Evolutionary conservation across 2,113 vertebrate genomes (phyloP).

Genomic region (Caracal caracal): DNA sequence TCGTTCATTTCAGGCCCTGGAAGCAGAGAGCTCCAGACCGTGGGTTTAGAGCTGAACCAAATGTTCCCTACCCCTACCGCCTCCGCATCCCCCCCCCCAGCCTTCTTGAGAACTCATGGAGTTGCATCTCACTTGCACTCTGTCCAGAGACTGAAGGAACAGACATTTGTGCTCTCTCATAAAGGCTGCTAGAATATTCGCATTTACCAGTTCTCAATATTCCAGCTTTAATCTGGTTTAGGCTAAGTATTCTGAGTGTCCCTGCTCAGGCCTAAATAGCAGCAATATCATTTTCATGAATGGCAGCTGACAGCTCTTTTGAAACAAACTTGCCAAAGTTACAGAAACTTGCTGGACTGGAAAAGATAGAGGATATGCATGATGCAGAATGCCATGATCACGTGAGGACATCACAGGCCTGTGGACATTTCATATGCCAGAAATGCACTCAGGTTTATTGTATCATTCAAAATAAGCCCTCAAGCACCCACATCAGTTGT

Average conservation of each 20-base stretch:
- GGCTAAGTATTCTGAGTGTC: background rate
- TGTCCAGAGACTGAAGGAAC: background rate
- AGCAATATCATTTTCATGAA: background rate
- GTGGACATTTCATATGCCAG: background rate
- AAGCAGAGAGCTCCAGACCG: background rate
- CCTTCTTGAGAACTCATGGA: background rate
- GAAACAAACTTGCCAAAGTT: background rate
- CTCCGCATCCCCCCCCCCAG: too few relatives aligned
- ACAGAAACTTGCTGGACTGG: background rate
- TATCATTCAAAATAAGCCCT: background rate
- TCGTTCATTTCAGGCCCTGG: background rate
- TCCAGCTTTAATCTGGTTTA: background rate
- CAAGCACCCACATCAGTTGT: background rate
- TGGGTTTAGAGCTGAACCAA: background rate
- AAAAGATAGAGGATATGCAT: background rate
- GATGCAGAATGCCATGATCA: background rate
- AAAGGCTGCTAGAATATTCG: background rate
- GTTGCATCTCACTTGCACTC: background rate
- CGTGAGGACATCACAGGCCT: background rate
- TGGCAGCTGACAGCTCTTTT: background rate
- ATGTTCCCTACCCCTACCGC: background rate
- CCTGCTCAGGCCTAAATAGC: background rate
- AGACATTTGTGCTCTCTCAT: background rate
- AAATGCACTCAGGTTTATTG: background rate
- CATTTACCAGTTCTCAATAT: constrained; percentile 16